Base-by-base conservation (phyloP, 1,140 invertebrate species). In the Dryas iulia region DNA sequence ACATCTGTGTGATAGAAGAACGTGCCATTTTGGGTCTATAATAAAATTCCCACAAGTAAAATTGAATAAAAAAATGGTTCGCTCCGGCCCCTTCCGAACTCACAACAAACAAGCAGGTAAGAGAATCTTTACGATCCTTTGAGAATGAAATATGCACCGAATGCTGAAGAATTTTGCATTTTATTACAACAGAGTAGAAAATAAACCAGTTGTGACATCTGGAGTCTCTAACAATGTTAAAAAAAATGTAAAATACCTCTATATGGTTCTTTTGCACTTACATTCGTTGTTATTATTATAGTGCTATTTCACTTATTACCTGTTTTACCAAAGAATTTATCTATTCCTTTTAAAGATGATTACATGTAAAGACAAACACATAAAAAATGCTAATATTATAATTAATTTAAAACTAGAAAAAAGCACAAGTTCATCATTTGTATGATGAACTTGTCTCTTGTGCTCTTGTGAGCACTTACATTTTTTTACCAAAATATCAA, bases 11-110 rank as follows among this genome's bases (percentile, higher is more conserved):
- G 67, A 77, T 72, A 77, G 63, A 60, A 89, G 87, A 85, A 87
- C 86, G 86, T 88, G 89, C 89, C 89, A 77, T 85, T 87, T 86
- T 66, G 71, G 78, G 64, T 71, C 71, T 76, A 79, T 84, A 86
- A 89, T 89, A 87, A 87, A 88, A 87, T 91, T 90, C 89, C 86
- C 89, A 89, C 85, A 88, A 79, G 85, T 90, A 83, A 85, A 88
- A 89, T 86, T 83, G 72, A 85, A 84, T 82, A 76, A 87, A 89
- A 90, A 86, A 89, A 90, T 84, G 82, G 82, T 83, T 79, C 75
- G 70, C 72, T 71, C 74, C 76, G 77, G 86, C 83, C 89, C 84
- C 80, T 88, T 87, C 78, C 76, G 78, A 77, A 79, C 81, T 79
- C 76, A 86, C 86, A 86, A 90, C 89, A 90, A 90, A 86, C 83